Base-by-base conservation (phyloP, 37 sponge, comb jelly and placozoan genomes). In the Ianthella basta region DNA sequence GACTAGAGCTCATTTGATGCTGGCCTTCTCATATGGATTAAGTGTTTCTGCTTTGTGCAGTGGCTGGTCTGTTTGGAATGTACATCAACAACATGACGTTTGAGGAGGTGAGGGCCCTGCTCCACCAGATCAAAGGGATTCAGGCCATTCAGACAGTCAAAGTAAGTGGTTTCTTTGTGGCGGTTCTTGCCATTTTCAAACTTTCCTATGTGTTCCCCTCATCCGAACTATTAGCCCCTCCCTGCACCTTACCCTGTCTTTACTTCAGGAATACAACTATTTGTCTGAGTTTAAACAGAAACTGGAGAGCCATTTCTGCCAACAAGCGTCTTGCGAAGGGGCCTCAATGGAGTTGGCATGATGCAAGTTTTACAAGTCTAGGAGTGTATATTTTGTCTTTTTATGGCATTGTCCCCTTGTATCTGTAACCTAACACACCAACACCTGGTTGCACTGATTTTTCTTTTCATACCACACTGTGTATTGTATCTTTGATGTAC, bases 131-230 rank as follows among this genome's bases (percentile, higher is more conserved):
- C 35, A 82, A 79, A 36, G 95, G 95, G 16, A 84, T 81, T 24
- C 83, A 80, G 18, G 95, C 95, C 29, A 89, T 94, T 40, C 93
- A 94, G 78, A 94, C 95, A 24, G 84, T 94, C 36, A 92, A 89
- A 79, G 95, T 94, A 83, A 84, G 82, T 10, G 50, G 6, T 44
- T 44, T 44, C n/a, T n/a, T 56, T 72, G 41, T n/a, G 25, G 23
- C 23, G 13, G 14, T 23, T 16, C 25, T 25, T 66, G 27, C 23
- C 12, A 66, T 27, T 23, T 66, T 66, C 23, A 66, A n/a, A n/a
- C n/a, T n/a, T n/a, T n/a, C n/a, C n/a, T n/a, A n/a, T n/a, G n/a
- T n/a, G n/a, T n/a, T n/a, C n/a, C n/a, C n/a, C n/a, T n/a, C n/a
- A n/a, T n/a, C n/a, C n/a, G n/a, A n/a, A n/a, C n/a, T n/a, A n/a